Conservation (phyloP, 92 coral and sea anemone genomes). For the Pocillopora grandis region DNA sequence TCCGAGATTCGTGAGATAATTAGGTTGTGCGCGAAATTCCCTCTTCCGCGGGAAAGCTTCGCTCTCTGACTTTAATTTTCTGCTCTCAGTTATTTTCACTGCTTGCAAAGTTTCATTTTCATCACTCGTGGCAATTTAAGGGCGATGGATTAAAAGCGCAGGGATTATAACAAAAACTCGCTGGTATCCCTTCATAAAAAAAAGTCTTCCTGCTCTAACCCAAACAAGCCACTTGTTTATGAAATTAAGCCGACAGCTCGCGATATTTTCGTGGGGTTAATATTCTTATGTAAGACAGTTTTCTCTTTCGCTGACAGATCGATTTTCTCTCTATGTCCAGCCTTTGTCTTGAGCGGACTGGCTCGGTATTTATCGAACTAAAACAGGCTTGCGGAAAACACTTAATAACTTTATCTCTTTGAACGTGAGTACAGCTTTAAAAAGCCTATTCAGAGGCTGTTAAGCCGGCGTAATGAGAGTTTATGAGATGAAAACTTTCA, state of each 20-base stretch:
- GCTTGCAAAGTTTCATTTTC: neutral
- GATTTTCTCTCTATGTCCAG: neutral
- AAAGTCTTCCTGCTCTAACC: conserved; percentile 18
- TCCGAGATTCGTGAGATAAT: neutral
- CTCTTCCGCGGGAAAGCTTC: neutral
- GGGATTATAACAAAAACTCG: conserved; percentile 24
- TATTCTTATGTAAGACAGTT: conserved; percentile 9
- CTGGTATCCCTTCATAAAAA: conserved; percentile 20
- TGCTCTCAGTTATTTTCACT: conserved; percentile 20
- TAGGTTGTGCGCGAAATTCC: neutral
- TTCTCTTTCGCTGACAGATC: neutral
- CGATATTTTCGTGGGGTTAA: conserved; percentile 12
- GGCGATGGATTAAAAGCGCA: conserved; percentile 11
- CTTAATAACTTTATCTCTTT: conserved; percentile 24
- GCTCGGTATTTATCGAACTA: conserved; percentile 3
- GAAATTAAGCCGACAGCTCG: conserved; percentile 18
- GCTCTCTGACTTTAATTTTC: neutral
- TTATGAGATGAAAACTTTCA: conserved; percentile 19
- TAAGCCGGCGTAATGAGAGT: conserved; percentile 13
- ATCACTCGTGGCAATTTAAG: conserved; percentile 18
- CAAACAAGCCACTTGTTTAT: conserved; percentile 34
- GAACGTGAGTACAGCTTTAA: conserved; percentile 18
- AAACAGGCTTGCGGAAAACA: conserved; percentile 4
- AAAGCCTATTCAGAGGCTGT: conserved; percentile 34
- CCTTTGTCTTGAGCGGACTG: neutral